Evolutionary conservation across 2,113 vertebrate genomes (phyloP).

Genomic region (Oryzias celebensis): DNA sequence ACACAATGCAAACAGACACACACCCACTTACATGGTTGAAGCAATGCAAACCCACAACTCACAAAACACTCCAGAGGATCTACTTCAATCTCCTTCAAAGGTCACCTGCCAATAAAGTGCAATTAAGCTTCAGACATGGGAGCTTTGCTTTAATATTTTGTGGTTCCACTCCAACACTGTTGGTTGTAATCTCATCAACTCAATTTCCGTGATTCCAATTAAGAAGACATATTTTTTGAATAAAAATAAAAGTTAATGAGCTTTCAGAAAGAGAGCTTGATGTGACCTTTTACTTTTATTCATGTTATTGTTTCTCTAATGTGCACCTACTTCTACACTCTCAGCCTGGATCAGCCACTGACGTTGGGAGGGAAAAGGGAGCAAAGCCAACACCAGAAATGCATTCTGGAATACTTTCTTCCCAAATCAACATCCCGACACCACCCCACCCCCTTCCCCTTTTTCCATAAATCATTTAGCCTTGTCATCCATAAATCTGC

Average conservation of each 20-base stretch:
- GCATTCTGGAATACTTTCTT: slow-evolving; percentile 28
- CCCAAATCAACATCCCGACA: slow-evolving; percentile 38
- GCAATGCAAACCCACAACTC: slow-evolving; percentile 6
- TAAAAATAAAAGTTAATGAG: slow-evolving; percentile 74
- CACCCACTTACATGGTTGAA: neutral
- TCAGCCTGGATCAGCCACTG: too few species aligned
- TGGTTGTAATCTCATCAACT: slow-evolving; percentile 69
- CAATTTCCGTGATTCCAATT: slow-evolving; percentile 75
- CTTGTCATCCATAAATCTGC: slow-evolving; percentile 67
- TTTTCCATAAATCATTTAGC: slow-evolving; percentile 67
- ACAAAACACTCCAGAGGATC: slow-evolving; percentile 14
- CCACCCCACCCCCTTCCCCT: slow-evolving; percentile 9
- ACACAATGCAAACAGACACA: neutral
- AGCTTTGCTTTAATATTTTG: slow-evolving; percentile 48
- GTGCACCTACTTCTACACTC: too few species aligned
- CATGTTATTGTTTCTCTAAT: too few species aligned
- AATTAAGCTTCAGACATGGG: slow-evolving; percentile 40
- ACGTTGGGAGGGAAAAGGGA: neutral
- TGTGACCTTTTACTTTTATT: slow-evolving; percentile 62
- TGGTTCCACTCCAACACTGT: slow-evolving; percentile 57
- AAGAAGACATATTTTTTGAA: slow-evolving; percentile 60
- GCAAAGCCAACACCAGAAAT: neutral
- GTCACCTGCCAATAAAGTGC: slow-evolving; percentile 57
- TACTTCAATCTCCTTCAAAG: slow-evolving; percentile 56
- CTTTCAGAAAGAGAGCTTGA: slow-evolving; percentile 71